phyloP scores from a whole-genome alignment of 2,797 vertebrate species.

The Takifugu ocellatus region DNA sequence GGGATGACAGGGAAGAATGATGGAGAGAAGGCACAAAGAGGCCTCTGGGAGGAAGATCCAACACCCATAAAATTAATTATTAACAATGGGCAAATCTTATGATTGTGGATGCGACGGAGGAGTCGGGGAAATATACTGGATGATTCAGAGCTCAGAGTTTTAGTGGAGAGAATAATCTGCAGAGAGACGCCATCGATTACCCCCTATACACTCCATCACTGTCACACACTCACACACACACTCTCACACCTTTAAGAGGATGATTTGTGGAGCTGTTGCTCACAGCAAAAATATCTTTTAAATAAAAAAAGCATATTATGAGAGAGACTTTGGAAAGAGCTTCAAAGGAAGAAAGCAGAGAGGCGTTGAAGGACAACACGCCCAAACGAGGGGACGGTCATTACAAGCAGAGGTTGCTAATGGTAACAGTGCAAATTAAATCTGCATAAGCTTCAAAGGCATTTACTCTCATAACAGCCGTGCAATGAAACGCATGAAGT shows the following conservation, averaged over 20 bases:
- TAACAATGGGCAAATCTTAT: conserved; percentile 65
- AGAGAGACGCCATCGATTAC: conserved; percentile 38
- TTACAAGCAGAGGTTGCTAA: conserved; percentile 36
- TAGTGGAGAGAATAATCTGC: conserved; percentile 31
- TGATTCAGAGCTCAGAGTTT: conserved; percentile 41
- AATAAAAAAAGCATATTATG: conserved; percentile 50
- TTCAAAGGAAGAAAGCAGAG: conserved; percentile 54
- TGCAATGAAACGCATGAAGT: too few relatives aligned
- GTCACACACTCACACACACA: conserved; percentile 8
- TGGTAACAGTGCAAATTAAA: conserved; percentile 14
- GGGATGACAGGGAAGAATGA: conserved; percentile 52
- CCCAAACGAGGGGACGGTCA: conserved; percentile 12
- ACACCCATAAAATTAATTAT: conserved; percentile 70
- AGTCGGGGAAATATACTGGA: conserved; percentile 58
- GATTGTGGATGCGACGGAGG: conserved; percentile 57
- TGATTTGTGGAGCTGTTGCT: conserved; percentile 39
- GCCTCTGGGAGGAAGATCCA: conserved; percentile 55
- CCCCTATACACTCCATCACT: conserved; percentile 35
- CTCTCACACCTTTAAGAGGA: conserved; percentile 22
- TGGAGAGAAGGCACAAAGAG: conserved; percentile 44
- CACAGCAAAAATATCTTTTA: conserved; percentile 42
- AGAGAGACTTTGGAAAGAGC: conserved; percentile 54
- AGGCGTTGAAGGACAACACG: conserved; percentile 46
- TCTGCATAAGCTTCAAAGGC: neutral
- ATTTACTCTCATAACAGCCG: neutral